Evolutionary conservation across 2,797 vertebrate genomes (phyloP), one percentile per base, ranked within the genome.

Genomic region (Poliocrania exsul): DNA sequence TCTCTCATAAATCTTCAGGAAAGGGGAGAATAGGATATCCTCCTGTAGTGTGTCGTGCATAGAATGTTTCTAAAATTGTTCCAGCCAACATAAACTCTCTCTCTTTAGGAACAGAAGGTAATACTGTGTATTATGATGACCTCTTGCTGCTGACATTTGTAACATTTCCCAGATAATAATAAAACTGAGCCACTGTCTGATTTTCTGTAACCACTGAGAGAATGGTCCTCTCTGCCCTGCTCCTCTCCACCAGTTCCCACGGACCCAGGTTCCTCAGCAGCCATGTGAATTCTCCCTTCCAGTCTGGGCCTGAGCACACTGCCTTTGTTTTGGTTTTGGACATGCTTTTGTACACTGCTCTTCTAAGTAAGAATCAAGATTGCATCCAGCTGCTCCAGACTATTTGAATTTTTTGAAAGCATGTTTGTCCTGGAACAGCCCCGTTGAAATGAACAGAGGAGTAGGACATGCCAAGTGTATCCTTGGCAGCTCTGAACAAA

Each of bases 331-430:
- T 24, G 4, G 51, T 91, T 94, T 91, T 74, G 72, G 79, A 69
- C 50, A 18, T 40, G 38, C 35, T 44, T 93, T 90, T 89, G 25
- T 91, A 65, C 1, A 3, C 54, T 81, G 58, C 57, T 74, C 7
- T 83, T 75, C 75, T 74, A 72, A 95, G 81, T 67, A 66, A 81
- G 73, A 91, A 54, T 58, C 31, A 91, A 91, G 91, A 95, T 92
- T 86, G 33, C 65, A 88, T 94, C 79, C 91, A 96, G 86, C 95
- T 96, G 93, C 70, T 96, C 72, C 86, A 83, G 75, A 86, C 51
- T 91, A 78, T 91, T 93, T 85, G 86, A 78, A 42, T 91, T 74
- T 94, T 93, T 93, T 90, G 37, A 91, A 69, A 89, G 33, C 33
- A 0, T 93, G 49, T 94, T 93, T 95, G 81, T 91, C 94, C 92